Base-by-base conservation (phyloP, 2,113 vertebrate genomes). In the Hippocampus abdominalis region DNA sequence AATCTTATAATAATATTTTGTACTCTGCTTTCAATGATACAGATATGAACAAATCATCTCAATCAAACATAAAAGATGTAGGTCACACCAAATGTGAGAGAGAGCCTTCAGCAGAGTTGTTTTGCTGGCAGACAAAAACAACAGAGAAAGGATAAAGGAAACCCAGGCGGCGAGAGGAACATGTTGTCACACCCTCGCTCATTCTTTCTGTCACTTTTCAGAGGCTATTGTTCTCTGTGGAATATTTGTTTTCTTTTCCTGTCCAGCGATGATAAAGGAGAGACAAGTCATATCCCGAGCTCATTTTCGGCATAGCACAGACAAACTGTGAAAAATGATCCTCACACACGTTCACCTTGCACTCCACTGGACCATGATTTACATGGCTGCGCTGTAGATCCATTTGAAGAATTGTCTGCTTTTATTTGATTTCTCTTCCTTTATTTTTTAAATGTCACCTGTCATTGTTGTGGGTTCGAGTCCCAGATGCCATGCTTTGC, bases 181-280 rank as follows among this genome's bases (percentile, higher is more conserved):
- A 53, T 76, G 51, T 68, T 6, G 49, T 79, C 73, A 82, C 32
- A 40, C 49, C 46, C 60, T 48, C 68, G 39, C 7, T 25, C 44
- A n/a, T 53, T 32, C 66, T 40, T 32, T 3, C 25, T 70, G 64
- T 77, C 73, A 80, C 72, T 86, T 75, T 83, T 73, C 82, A 82
- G 77, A 79, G 78, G 70, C 72, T 69, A 56, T 53, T 53, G 51
- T 53, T 53, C 51, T 53, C 51, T n/a, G 51, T n/a, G 51, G 51
- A 11, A 53, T 51, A 51, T 53, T 53, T 53, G 51, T 53, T 53
- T 53, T 53, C 51, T n/a, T 53, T 53, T 53, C 51, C 51, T 53
- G 51, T 53, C 51, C 21, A n/a, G 21, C n/a, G 21, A 53, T 53
- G 51, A 53, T 53, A 53, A 53, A 53, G 51, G 51, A 53, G 51